A percentile compares a stretch with the other conserved stretches of the same genome.
Conservation (phyloP, 2,113 vertebrate species). For the Lepisosteus osseus region DNA sequence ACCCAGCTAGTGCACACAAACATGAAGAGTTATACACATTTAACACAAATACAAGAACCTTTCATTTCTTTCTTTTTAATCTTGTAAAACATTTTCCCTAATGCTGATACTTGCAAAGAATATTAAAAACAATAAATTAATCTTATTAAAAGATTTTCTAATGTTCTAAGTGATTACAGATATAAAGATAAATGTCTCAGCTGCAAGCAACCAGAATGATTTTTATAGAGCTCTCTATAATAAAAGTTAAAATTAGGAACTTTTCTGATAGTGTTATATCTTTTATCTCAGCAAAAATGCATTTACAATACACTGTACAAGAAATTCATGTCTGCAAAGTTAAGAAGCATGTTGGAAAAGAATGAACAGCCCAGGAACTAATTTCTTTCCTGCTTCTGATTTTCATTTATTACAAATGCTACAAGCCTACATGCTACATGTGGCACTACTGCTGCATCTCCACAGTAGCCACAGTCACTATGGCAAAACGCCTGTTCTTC, state of each 20-base stretch:
- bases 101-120: constrained; percentile 36
- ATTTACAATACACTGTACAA: constrained; percentile 6
- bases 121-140: constrained; percentile 43
- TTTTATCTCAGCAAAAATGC: neutral
- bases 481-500: neutral
- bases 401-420: constrained; percentile 6
- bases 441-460: neutral
- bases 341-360: neutral
- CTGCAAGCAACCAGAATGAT: constrained; percentile 4
- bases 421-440: neutral
- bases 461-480: neutral
- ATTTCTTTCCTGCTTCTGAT: neutral
- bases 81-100: constrained; percentile 38
- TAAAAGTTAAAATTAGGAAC: constrained; percentile 2
- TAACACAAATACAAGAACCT: constrained; percentile 19
- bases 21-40: constrained; percentile 24
- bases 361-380: neutral
- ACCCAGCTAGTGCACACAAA: constrained; percentile 9
- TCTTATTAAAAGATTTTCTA: constrained; percentile 20
- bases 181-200: neutral
- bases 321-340: neutral
- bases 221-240: constrained; percentile 1
- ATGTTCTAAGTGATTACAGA: constrained; percentile 28
- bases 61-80: constrained; percentile 15
- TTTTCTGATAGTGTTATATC: neutral